Percentiles rank a stretch among this genome's conserved stretches.
phyloP scores from a whole-genome alignment of 2,797 vertebrate genomes.

The Malurus leucopterus region DNA sequence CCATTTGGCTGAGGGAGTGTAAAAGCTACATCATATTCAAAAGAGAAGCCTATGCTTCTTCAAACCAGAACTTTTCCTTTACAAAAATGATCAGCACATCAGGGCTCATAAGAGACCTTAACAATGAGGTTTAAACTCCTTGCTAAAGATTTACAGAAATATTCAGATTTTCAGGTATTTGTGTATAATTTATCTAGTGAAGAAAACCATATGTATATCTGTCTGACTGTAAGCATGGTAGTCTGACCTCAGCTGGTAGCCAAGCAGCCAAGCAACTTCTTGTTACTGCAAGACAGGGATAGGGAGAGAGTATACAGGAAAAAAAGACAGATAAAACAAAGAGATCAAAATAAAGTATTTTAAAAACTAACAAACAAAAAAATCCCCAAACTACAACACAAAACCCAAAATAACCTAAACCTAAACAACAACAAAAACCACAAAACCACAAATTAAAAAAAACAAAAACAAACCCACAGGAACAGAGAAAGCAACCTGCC shows the following conservation, averaged over 20 bases:
- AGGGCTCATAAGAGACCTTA: neutral
- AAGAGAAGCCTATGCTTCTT: neutral
- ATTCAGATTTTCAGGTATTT: neutral
- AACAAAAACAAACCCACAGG: rapidly evolving
- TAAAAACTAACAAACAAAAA: neutral
- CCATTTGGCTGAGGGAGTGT: neutral
- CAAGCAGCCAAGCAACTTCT: neutral
- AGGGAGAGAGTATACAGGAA: neutral
- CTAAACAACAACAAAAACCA: neutral
- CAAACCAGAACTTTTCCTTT: neutral
- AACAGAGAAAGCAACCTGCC: neutral
- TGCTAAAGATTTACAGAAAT: neutral
- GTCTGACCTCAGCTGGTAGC: neutral
- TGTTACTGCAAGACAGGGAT: neutral
- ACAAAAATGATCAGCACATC: neutral
- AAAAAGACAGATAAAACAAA: neutral
- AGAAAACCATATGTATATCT: neutral
- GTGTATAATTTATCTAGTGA: neutral
- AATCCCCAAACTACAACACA: neutral
- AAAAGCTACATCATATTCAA: neutral
- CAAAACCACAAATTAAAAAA: neutral
- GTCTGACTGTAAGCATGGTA: neutral
- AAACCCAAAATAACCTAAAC: too few relatives aligned
- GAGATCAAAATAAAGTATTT: neutral
- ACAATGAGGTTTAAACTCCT: neutral